Evolutionary conservation across 2,888 invertebrate genomes (phyloP).

Genomic region (Hirtodrosophila trivittata): DNA sequence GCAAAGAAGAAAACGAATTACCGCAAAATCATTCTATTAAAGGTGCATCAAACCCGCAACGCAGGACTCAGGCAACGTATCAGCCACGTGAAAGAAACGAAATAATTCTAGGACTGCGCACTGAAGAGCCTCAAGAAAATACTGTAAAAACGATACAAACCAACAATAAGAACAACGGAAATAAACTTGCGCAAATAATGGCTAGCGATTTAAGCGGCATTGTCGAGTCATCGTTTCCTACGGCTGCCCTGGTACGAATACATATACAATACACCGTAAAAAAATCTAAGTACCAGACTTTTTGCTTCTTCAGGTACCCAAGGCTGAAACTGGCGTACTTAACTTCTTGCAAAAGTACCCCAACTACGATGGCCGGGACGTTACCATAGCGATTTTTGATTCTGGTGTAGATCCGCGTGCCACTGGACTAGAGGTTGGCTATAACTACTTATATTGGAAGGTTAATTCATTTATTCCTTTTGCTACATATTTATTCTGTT

Average conservation of each 20-base stretch:
- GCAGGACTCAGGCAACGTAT: constrained; percentile 19
- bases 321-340: constrained; percentile 96
- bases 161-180: constrained; percentile 22
- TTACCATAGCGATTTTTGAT: constrained; percentile 97
- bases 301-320: constrained; percentile 86
- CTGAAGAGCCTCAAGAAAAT: constrained; percentile 21
- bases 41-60: constrained; percentile 31
- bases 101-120: constrained; percentile 24
- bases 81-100: constrained; percentile 10
- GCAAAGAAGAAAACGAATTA: constrained; percentile 41
- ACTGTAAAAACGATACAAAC: constrained; percentile 18
- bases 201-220: constrained; percentile 80
- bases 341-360: constrained; percentile 95
- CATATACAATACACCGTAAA: not conserved
- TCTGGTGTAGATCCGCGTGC: constrained; percentile 99
- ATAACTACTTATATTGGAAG: too few relatives aligned
- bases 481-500: constrained; percentile 29
- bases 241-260: constrained; percentile 88
- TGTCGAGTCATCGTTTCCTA: constrained; percentile 89
- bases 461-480: constrained; percentile 6
- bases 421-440: constrained; percentile 93
- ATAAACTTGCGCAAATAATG: constrained; percentile 51
- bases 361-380: constrained; percentile 94
- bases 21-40: constrained; percentile 59
- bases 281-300: not conserved